Evolutionary conservation across 2,113 vertebrate species (phyloP), one percentile per base, ranked within the genome.

Genomic region (Murina feae): DNA sequence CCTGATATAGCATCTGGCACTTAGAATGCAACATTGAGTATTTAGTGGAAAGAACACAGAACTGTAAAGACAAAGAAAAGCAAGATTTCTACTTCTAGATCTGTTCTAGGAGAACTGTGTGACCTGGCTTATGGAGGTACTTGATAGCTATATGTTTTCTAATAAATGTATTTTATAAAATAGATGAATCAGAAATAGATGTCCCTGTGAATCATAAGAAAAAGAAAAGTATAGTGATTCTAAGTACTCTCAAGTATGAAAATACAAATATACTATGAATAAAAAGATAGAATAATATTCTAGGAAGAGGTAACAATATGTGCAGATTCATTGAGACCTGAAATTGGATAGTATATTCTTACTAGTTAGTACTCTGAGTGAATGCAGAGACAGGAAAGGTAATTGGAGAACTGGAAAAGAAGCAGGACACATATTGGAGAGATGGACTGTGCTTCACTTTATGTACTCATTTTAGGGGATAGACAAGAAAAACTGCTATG

Each of bases 121-220:
- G 35, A 72, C 39, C 37, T 66, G 42, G 35, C 47, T 6, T 51
- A 39, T 68, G 51, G 13, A 86, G 37, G 12, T 0, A 32, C 75
- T 76, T 91, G 69, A 53, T 76, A 90, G 90, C 60, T 89, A 72
- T 51, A 75, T 97, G 65, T 76, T 14, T 32, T 80, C 21, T 91
- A 84, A 86, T 87, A 35, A 84, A 66, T 53, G 10, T 16, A 65
- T 84, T 68, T 47, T 53, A 86, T 1, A 93, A 84, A 92, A 89
- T 47, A 47, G n/a, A n/a, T n/a, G n/a, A n/a, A n/a, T 6, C 42
- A 87, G 55, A 95, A 75, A 44, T 80, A 80, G 44, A 80, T 20
- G 18, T 63, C 6, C 17, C 58, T 71, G 9, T 44, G 53, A 58
- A 75, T 80, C 86, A 91, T 4, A 71, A 89, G 69, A 28, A 44